Evolutionary conservation across 2,888 invertebrate genomes (phyloP), one percentile per base, ranked within the genome.

Genomic region (Cerastis leucographa): DNA sequence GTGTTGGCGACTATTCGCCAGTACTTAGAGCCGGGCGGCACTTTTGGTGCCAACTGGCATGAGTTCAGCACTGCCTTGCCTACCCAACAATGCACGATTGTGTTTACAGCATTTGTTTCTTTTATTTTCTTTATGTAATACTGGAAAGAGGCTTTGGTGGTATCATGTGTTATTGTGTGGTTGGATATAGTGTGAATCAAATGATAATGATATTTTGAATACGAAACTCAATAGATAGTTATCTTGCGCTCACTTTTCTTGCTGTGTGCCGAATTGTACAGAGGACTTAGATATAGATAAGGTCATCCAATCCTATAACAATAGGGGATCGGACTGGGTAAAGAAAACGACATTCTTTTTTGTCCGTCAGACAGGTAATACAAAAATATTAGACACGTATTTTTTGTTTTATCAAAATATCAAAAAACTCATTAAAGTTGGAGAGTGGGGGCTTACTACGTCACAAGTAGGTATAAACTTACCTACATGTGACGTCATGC

Each of bases 31-130:
- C 35, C 25, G 44, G 35, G 61, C 70, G 73, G 88, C 83, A 85
- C 78, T 90, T 87, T 80, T 80, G 84, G 85, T 92, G 87, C 85
- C 88, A 88, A 85, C 81, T 92, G 91, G 91, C 92, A 91, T 86
- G 74, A 49, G 84, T 88, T 90, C 89, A 86, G 85, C 76, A 73
- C 72, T 71, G 81, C 73, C 67, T 78, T 78, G 81, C 79, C 77
- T 82, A 72, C 64, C 62, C 76, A 61, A 87, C 86, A 83, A 78
- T 76, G 64, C 64, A 70, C 73, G 80, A 86, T 87, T 86, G 83
- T 82, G 82, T 88, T 88, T 77, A 79, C 78, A 77, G 56, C n/a
- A 51, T 76, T 72, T 51, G 54, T 74, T 76, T 77, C 40, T 44
- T 78, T 78, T 82, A 68, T 83, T 73, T 56, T 67, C n/a, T 73